Percentiles rank a stretch among this genome's conserved stretches.
Evolutionary conservation across 1,140 invertebrate genomes (phyloP).

Genomic region (Leptoteleia sp.): DNA sequence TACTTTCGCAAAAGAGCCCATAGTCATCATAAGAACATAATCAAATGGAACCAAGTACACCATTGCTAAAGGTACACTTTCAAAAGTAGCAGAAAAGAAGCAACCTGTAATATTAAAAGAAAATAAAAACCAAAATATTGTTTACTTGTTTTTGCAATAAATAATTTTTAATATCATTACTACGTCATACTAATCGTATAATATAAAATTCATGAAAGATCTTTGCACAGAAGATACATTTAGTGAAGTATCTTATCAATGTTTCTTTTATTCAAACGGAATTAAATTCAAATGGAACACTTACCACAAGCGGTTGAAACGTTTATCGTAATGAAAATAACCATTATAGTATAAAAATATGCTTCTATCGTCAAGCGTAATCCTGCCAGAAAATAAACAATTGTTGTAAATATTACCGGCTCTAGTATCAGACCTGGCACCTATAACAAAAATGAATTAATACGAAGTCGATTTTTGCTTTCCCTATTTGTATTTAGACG

Average conservation of each 20-base stretch:
- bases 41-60: constrained; percentile 93
- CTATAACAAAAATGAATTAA: constrained; percentile 82
- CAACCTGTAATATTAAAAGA: constrained; percentile 83
- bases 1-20: constrained; percentile 91
- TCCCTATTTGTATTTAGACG: no score
- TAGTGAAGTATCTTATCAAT: no score
- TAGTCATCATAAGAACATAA: constrained; percentile 93
- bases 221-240: no score
- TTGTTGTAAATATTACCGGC: constrained; percentile 87
- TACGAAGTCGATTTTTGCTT: no score
- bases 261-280: not conserved
- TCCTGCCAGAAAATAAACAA: constrained; percentile 90
- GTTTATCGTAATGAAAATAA: constrained; percentile 88
- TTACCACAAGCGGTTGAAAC: constrained; percentile 91
- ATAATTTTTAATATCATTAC: no score
- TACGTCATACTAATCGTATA: no score
- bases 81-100: constrained; percentile 92
- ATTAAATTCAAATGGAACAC: constrained; percentile 3
- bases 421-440: constrained; percentile 90
- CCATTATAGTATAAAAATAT: constrained; percentile 85
- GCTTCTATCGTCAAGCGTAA: constrained; percentile 85
- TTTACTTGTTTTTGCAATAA: no score
- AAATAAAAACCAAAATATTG: not conserved
- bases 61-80: constrained; percentile 89
- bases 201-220: no score